A percentile compares a stretch with the other conserved stretches of the same genome.
Evolutionary conservation across 2,113 vertebrate species (phyloP).

Genomic region (Glaucidium brasilianum): DNA sequence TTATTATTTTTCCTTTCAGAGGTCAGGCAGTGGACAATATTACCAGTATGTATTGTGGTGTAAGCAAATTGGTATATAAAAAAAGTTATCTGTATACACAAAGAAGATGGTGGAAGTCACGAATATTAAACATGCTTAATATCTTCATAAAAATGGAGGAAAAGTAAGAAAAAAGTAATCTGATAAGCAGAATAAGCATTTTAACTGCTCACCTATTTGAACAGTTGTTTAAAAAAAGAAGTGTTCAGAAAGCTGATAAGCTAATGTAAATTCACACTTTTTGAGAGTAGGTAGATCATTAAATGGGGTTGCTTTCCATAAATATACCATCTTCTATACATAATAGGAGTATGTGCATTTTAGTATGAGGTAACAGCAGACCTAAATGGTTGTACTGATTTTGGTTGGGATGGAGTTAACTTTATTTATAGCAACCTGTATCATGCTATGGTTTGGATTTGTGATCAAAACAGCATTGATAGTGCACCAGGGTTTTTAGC

Average conservation of each 20-base stretch:
- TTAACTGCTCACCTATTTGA: neutral
- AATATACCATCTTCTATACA: neutral
- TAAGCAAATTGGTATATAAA: slow-evolving; percentile 67
- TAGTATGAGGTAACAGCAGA: neutral
- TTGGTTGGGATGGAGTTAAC: neutral
- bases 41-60: slow-evolving; percentile 74
- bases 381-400: neutral
- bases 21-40: slow-evolving; percentile 83
- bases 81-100: slow-evolving; percentile 71
- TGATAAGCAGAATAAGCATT: neutral
- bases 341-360: neutral
- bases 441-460: neutral
- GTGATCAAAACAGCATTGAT: neutral
- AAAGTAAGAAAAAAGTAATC: neutral
- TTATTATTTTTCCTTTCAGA: slow-evolving; percentile 92
- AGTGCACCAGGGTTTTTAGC: neutral
- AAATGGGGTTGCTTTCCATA: neutral
- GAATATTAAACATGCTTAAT: slow-evolving; percentile 23
- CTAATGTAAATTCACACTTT: neutral
- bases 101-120: slow-evolving; percentile 45
- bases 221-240: neutral
- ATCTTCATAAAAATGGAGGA: neutral
- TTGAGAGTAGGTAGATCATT: neutral
- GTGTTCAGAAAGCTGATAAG: neutral
- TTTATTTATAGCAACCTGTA: neutral